Conservation (phyloP, 2,888 invertebrate genomes). For the Dichetophora obliterata region DNA sequence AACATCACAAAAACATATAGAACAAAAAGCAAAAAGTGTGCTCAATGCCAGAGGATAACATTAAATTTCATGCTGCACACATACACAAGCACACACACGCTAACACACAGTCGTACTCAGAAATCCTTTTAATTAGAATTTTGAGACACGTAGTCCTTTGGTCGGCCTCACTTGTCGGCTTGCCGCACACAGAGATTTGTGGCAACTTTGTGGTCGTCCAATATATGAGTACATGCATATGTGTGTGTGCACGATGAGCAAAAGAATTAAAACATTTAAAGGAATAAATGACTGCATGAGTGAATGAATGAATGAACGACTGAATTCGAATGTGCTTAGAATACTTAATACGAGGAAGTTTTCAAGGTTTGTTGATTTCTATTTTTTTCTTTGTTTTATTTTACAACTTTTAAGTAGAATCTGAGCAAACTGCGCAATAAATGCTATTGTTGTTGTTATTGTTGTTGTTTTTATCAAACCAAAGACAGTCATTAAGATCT, state of each 20-base stretch:
- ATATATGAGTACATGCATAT: slow-evolving; percentile 2
- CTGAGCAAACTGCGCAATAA: too few species aligned
- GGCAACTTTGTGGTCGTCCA: neutral
- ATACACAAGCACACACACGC: too few species aligned
- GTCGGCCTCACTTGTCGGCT: neutral
- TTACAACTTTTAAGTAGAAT: too few species aligned
- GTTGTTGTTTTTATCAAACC: too few species aligned
- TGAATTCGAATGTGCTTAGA: slow-evolving; percentile 23
- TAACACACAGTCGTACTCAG: too few species aligned
- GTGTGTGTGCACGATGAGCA: neutral
- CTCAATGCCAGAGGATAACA: slow-evolving; percentile 10
- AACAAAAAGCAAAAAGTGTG: neutral
- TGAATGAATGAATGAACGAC: neutral
- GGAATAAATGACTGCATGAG: neutral
- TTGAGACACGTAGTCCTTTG: neutral
- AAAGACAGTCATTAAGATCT: too few species aligned
- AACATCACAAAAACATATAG: neutral
- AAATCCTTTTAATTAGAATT: slow-evolving; percentile 26
- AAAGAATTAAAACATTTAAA: too few species aligned
- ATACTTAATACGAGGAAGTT: slow-evolving; percentile 16
- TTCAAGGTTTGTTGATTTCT: neutral
- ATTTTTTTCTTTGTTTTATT: too few species aligned
- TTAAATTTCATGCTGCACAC: neutral
- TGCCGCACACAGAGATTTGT: neutral
- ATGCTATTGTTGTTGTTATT: too few species aligned